Evolutionary conservation across 1,140 invertebrate species (phyloP).

Genomic region (Cylas formicarius): DNA sequence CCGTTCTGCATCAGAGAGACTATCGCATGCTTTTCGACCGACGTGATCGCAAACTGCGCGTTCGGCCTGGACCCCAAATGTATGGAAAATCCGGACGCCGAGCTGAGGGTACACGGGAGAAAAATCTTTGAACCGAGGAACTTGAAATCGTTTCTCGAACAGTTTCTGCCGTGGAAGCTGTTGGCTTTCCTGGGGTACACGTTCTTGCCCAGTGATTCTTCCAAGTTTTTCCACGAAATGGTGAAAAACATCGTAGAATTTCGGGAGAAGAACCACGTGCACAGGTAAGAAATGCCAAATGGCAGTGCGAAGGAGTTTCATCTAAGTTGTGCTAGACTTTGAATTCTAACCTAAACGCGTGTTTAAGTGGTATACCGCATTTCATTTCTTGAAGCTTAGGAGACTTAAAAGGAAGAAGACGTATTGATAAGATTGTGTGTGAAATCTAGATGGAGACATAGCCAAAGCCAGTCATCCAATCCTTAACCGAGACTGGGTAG

Average conservation of each 20-base stretch:
- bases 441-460: too few relatives aligned
- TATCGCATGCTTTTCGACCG: conserved; percentile 53
- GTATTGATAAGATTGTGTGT: too few relatives aligned
- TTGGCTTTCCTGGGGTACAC: conserved; percentile 14
- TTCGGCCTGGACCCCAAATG: conserved; percentile 56
- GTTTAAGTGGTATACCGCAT: too few relatives aligned
- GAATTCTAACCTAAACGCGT: too few relatives aligned
- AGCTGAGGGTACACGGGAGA: conserved; percentile 40
- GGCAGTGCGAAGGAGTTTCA: too few relatives aligned
- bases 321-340: too few relatives aligned
- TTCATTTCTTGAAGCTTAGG: too few relatives aligned
- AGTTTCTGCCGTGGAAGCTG: conserved; percentile 4
- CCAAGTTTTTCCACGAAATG: conserved; percentile 18
- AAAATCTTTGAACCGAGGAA: conserved; percentile 1
- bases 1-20: conserved; percentile 31
- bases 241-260: conserved; percentile 26
- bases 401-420: too few relatives aligned
- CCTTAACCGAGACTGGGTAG: too few relatives aligned
- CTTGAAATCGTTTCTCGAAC: conserved; percentile 1
- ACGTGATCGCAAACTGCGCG: conserved; percentile 55
- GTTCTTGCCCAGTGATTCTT: conserved; percentile 13
- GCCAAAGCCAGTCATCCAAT: too few relatives aligned
- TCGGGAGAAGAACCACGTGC: conserved; percentile 16
- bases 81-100: conserved; percentile 46
- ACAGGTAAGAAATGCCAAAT: too few relatives aligned